Conservation (phyloP, 2,888 invertebrate genomes). For the Scaptomyza flava region DNA sequence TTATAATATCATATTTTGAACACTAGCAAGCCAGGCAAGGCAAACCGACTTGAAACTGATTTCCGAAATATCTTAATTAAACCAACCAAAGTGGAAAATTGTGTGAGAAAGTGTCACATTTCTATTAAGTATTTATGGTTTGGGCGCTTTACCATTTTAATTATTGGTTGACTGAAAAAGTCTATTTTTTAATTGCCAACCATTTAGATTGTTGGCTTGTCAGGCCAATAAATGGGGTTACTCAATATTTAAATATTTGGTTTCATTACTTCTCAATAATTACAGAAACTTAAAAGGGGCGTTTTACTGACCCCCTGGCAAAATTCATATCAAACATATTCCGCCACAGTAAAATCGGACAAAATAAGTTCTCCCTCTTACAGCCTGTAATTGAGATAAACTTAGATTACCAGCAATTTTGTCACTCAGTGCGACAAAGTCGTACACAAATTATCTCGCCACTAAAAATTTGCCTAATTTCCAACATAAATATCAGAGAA, state of each 20-base stretch:
- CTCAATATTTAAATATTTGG: neutral
- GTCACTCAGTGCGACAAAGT: slow-evolving; percentile 80
- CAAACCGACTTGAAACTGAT: slow-evolving; percentile 24
- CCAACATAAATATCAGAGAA: slow-evolving; percentile 76
- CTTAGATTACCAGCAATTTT: slow-evolving; percentile 61
- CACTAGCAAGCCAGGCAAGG: slow-evolving; percentile 31
- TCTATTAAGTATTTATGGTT: slow-evolving; percentile 57
- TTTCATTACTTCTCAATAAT: neutral
- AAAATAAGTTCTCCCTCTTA: neutral
- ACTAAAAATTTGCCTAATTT: slow-evolving; percentile 83
- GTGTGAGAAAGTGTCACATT: slow-evolving; percentile 75
- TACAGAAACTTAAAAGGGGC: neutral
- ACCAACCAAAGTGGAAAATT: slow-evolving; percentile 11
- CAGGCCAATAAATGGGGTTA: neutral
- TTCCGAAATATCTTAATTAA: slow-evolving; percentile 75
- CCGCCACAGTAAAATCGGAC: slow-evolving; percentile 12
- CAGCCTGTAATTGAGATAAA: slow-evolving; percentile 32
- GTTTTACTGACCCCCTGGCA: no score
- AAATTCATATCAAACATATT: no score
- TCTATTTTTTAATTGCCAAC: slow-evolving; percentile 22
- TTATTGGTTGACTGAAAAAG: slow-evolving; percentile 10
- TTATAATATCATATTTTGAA: slow-evolving; percentile 73
- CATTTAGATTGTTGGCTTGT: neutral
- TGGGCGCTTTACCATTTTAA: slow-evolving; percentile 39
- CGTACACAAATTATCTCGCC: slow-evolving; percentile 83